Conservation (phyloP, 2,888 invertebrate species). For the Leucoma salicis region DNA sequence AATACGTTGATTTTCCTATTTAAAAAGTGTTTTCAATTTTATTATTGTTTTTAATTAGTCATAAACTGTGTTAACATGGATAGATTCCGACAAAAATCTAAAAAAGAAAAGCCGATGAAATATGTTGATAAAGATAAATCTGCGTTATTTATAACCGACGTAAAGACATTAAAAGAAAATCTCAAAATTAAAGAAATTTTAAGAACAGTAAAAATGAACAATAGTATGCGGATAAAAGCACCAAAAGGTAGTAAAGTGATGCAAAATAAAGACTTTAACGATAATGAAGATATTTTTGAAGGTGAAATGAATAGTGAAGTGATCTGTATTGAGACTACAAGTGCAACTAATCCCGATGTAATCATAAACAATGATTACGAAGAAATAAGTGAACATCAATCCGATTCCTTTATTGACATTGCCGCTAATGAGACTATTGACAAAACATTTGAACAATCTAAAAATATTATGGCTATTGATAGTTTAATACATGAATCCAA, state of each 20-base stretch:
- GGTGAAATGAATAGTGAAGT: conserved; percentile 23
- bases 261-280: conserved; percentile 61
- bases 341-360: conserved; percentile 55
- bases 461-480: conserved; percentile 6
- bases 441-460: conserved; percentile 7
- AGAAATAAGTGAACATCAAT: conserved; percentile 15
- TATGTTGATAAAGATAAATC: conserved; percentile 52
- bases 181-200: conserved; percentile 71
- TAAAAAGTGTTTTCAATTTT: conserved; percentile 16
- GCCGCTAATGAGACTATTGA: conserved; percentile 12
- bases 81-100: conserved; percentile 56
- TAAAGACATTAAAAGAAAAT: conserved; percentile 67
- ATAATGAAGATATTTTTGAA: conserved; percentile 54
- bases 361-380: conserved; percentile 22
- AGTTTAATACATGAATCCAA: conserved; percentile 26
- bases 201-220: conserved; percentile 71
- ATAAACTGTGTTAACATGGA: conserved; percentile 49
- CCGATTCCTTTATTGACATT: conserved; percentile 12
- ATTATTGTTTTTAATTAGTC: background rate
- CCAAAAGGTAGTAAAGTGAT: conserved; percentile 65
- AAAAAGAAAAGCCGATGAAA: conserved; percentile 56
- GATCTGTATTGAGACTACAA: conserved; percentile 34
- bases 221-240: conserved; percentile 66
- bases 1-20: conserved; percentile 23
- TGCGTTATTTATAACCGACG: conserved; percentile 52